Evolutionary conservation across 1,140 invertebrate species (phyloP).

Genomic region (Cataglyphis hispanica): DNA sequence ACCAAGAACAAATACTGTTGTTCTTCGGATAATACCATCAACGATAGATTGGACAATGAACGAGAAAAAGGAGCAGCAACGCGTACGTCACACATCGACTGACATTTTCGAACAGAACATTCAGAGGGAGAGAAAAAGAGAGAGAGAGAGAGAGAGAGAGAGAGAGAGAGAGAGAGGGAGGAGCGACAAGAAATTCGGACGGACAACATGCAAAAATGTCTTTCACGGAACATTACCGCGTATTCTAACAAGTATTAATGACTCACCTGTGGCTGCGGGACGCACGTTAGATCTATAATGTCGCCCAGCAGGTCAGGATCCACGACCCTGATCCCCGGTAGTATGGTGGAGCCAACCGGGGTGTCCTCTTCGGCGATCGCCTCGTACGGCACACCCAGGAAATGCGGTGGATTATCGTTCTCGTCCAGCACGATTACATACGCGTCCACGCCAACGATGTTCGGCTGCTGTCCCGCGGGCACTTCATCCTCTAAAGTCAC

Average conservation of each 20-base stretch:
- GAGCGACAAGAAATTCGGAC: slow-evolving; percentile 11
- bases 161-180: too few relatives aligned
- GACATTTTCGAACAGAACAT: background rate
- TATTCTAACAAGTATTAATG: slow-evolving; percentile 63
- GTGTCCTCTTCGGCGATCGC: slow-evolving; percentile 93
- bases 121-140: too few relatives aligned
- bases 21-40: slow-evolving; percentile 12
- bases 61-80: background rate
- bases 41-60: slow-evolving; percentile 15
- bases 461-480: slow-evolving; percentile 89
- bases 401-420: slow-evolving; percentile 95
- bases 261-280: slow-evolving; percentile 86
- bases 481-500: slow-evolving; percentile 93
- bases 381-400: slow-evolving; percentile 92
- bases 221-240: slow-evolving; percentile 51
- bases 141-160: too few relatives aligned
- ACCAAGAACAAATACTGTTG: slow-evolving; percentile 8
- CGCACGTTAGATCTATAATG: slow-evolving; percentile 92
- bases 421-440: slow-evolving; percentile 95
- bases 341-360: slow-evolving; percentile 90
- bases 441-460: slow-evolving; percentile 92
- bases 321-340: slow-evolving; percentile 90
- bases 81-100: background rate
- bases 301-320: slow-evolving; percentile 94
- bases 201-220: slow-evolving; percentile 24